These are phyloP conservation scores for Drosophila limbata DNA, from an alignment of 2,888 invertebrate species.

Conservation along the genomic window DNA sequence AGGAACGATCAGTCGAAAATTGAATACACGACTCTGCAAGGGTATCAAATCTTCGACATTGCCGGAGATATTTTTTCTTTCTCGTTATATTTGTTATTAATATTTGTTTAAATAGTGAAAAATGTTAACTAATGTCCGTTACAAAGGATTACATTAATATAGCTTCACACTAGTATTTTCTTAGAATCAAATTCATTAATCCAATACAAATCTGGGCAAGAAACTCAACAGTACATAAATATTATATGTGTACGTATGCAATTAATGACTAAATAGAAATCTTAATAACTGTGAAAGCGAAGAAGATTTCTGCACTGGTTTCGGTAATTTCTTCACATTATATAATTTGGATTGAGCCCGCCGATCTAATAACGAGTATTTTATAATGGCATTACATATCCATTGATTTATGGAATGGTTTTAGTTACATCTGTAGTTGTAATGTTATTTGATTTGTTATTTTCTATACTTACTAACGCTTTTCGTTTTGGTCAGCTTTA, in stretches of 20 bases:
- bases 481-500: constrained; percentile 46
- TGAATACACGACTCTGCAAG: neutral
- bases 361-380: constrained; percentile 14
- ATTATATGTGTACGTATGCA: neutral
- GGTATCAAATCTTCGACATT: neutral
- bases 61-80: neutral
- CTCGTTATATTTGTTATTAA: constrained; percentile 39
- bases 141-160: neutral
- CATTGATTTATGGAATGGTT: constrained; percentile 23
- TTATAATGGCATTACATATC: constrained; percentile 13
- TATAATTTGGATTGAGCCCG: constrained; percentile 9
- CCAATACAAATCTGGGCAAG: constrained; percentile 4
- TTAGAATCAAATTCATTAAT: neutral
- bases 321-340: constrained; percentile 32
- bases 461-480: constrained; percentile 58
- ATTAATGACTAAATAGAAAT: neutral
- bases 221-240: constrained; percentile 4
- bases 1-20: neutral
- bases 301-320: constrained; percentile 43
- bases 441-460: constrained; percentile 38
- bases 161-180: neutral
- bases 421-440: constrained; percentile 40
- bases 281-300: neutral
- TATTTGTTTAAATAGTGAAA: constrained; percentile 30
- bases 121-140: constrained; percentile 4